Evolutionary conservation across 1,140 invertebrate species (phyloP).

Genomic region (Paramacrobiotus metropolitanus): DNA sequence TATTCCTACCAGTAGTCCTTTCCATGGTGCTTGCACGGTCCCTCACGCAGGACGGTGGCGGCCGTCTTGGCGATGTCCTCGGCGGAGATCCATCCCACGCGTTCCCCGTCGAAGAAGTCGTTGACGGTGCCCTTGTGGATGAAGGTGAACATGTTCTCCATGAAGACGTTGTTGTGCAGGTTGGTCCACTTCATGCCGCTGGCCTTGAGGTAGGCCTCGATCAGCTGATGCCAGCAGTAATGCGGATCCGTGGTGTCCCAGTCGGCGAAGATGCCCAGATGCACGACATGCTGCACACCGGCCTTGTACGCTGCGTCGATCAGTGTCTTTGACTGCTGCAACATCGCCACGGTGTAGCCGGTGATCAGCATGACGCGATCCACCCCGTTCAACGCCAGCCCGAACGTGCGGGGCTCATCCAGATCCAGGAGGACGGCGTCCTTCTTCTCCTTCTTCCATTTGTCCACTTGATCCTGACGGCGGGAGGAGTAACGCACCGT

Average conservation of each 20-base stretch:
- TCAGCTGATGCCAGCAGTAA: background rate
- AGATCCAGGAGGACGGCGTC: background rate
- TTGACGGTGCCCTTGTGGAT: too few relatives aligned
- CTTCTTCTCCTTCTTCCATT: background rate
- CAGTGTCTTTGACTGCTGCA: background rate
- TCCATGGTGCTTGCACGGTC: background rate
- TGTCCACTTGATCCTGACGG: background rate
- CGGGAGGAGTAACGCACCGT: background rate
- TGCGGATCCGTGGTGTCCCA: background rate
- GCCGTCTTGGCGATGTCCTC: background rate
- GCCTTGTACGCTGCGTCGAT: background rate
- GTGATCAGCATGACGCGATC: background rate
- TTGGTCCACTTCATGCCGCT: background rate
- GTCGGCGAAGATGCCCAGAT: background rate
- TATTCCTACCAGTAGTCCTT: constrained; percentile 5
- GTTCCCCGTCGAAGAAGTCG: background rate
- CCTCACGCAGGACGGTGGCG: background rate
- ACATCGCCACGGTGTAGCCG: background rate
- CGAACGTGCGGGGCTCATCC: background rate
- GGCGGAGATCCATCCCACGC: background rate
- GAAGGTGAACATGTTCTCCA: background rate
- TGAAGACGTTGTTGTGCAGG: background rate
- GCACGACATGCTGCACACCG: background rate
- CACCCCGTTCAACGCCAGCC: background rate
- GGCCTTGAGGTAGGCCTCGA: background rate